A percentile compares a stretch with the other conserved stretches of the same genome.
These are phyloP conservation scores for Drosophila aldrichi DNA, from an alignment of 2,888 invertebrate species.

Conservation along the genomic window DNA sequence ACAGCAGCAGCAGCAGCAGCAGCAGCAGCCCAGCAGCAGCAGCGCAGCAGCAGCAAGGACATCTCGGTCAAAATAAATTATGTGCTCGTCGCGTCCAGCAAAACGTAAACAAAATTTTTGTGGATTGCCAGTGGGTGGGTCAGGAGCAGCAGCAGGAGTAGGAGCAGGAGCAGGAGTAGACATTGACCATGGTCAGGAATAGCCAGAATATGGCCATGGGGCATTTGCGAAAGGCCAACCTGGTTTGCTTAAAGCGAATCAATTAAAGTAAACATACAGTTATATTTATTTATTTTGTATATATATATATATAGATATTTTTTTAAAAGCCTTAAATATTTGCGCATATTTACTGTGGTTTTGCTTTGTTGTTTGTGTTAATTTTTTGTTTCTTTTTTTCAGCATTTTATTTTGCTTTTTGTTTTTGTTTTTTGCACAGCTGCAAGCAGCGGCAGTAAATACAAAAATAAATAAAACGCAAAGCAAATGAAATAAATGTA, in stretches of 20 bases:
- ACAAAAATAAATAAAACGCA: slow-evolving; percentile 61
- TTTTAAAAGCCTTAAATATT: slow-evolving; percentile 24
- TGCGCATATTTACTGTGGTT: slow-evolving; percentile 37
- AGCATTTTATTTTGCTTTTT: slow-evolving; percentile 7
- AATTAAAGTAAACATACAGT: slow-evolving; percentile 25
- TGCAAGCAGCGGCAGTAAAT: slow-evolving; percentile 58
- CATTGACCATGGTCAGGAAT: slow-evolving; percentile 72
- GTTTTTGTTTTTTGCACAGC: slow-evolving; percentile 50
- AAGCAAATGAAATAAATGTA: slow-evolving; percentile 54
- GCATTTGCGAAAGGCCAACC: slow-evolving; percentile 28
- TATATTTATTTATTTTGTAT: neutral
- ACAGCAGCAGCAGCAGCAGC: neutral
- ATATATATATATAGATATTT: neutral
- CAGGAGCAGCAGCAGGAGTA: neutral
- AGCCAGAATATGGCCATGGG: neutral
- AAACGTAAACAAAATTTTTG: slow-evolving; percentile 76
- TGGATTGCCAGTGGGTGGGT: slow-evolving; percentile 3
- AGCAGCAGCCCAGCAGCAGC: neutral
- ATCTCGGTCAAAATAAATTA: slow-evolving; percentile 74
- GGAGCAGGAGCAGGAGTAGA: neutral
- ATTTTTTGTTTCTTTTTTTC: slow-evolving; percentile 14
- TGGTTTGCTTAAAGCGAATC: slow-evolving; percentile 22
- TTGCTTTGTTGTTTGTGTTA: slow-evolving; percentile 20
- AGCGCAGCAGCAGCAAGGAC: slow-evolving; percentile 57
- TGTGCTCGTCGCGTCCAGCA: slow-evolving; percentile 68